Evolutionary conservation across 1,140 invertebrate species (phyloP).

Genomic region (Lepidurus packardi): DNA sequence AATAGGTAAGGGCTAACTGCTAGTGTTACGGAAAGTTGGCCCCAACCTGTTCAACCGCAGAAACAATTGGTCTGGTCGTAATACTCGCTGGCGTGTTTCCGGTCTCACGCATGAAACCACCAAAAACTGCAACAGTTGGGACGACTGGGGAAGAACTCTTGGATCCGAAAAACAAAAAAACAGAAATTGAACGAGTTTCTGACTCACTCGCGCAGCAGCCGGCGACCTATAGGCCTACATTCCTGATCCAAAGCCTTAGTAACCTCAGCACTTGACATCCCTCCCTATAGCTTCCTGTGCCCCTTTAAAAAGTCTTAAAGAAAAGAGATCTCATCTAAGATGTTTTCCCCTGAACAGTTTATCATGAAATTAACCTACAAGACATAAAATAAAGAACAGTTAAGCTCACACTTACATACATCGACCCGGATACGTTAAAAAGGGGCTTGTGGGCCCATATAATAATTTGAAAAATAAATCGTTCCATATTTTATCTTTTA

Average conservation of each 20-base stretch:
- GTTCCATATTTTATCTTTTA: not conserved
- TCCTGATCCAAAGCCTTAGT: not conserved
- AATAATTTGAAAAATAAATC: slow-evolving; percentile 27
- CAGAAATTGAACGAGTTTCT: not conserved
- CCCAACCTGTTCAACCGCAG: not conserved
- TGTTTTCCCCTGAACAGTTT: not conserved
- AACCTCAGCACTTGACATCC: not conserved
- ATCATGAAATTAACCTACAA: not conserved
- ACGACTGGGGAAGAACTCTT: not conserved
- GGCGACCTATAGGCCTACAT: slow-evolving; percentile 10
- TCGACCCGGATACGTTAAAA: slow-evolving; percentile 8
- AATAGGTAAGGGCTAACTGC: not conserved
- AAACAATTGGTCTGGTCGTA: not conserved
- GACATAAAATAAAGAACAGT: not conserved
- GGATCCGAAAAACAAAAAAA: not conserved
- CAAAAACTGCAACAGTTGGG: not conserved
- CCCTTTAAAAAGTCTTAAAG: not conserved
- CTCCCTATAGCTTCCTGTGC: not conserved
- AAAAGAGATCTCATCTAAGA: not conserved
- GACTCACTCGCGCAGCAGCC: not conserved
- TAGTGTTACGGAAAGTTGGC: not conserved
- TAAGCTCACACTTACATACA: not conserved
- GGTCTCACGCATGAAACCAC: slow-evolving; percentile 1
- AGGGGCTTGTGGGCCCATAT: not conserved
- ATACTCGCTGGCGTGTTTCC: not conserved